These are phyloP conservation scores for Megastigmus dorsalis DNA, from an alignment of 2,888 invertebrate genomes.

Conservation along the genomic window DNA sequence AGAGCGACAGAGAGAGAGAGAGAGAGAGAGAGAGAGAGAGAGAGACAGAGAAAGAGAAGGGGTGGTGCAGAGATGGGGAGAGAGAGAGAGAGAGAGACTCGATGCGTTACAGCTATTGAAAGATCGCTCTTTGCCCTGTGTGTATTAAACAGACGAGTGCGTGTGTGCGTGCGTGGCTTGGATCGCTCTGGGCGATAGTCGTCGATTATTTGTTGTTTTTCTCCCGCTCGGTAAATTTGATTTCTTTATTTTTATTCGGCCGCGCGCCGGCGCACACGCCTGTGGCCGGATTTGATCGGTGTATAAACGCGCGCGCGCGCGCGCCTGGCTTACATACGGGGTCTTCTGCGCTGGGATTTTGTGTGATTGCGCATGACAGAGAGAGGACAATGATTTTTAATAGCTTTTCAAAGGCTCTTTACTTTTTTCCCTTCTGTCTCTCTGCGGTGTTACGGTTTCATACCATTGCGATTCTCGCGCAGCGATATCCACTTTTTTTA, in stretches of 20 bases:
- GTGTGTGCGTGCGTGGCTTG: background rate
- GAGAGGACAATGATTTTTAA: constrained; percentile 39
- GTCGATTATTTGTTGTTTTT: constrained; percentile 38
- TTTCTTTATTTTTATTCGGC: constrained; percentile 51
- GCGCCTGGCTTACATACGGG: too few relatives aligned
- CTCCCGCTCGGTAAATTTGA: constrained; percentile 46
- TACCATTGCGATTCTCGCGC: background rate
- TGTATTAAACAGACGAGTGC: too few relatives aligned
- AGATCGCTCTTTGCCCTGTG: constrained; percentile 56
- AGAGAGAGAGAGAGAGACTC: constrained; percentile 57
- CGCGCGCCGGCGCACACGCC: background rate
- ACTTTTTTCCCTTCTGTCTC: background rate
- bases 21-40: constrained; percentile 57
- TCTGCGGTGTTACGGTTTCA: background rate
- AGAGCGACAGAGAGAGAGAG: constrained; percentile 58
- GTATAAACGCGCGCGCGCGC: too few relatives aligned
- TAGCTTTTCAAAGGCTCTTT: constrained; percentile 43
- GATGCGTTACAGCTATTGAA: constrained; percentile 59
- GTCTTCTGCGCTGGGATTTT: constrained; percentile 21
- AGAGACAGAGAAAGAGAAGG: constrained; percentile 59
- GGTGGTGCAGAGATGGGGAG: constrained; percentile 64
- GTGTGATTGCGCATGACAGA: constrained; percentile 39
- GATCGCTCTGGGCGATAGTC: constrained; percentile 26
- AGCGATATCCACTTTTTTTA: too few relatives aligned
- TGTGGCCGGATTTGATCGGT: constrained; percentile 16